Evolutionary conservation across 2,888 invertebrate species (phyloP), one percentile per base, ranked within the genome.

Genomic region (Tinea trinotella): DNA sequence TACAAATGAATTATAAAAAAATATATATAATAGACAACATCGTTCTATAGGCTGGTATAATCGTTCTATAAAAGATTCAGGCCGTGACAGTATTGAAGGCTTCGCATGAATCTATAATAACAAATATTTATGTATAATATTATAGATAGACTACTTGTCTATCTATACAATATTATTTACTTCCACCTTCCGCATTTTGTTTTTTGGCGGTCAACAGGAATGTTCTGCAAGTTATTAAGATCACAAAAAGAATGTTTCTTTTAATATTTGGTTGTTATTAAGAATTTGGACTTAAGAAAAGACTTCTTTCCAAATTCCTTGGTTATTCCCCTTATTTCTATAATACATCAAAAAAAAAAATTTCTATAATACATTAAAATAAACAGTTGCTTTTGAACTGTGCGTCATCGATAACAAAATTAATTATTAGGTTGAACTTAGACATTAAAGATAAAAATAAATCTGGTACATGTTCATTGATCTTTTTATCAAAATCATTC

Each of bases 21-120:
- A n/a, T n/a, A n/a, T n/a, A n/a, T n/a, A n/a, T n/a, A n/a, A n/a
- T n/a, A n/a, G n/a, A n/a, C n/a, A n/a, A n/a, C n/a, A n/a, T n/a
- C n/a, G n/a, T n/a, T n/a, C n/a, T n/a, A n/a, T n/a, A n/a, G n/a
- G 24, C 9, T 24, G 9, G 24, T 24, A 15, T 13, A 40, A 30
- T 4, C n/a, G 40, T n/a, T 12, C 15, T 7, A 40, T 40, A 15
- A 40, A 4, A 13, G 40, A 40, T 40, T 40, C 40, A 40, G 40
- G 6, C 40, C 40, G 40, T 40, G 40, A 40, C 40, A n/a, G 6
- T 40, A 40, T 40, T 40, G 40, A 40, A 40, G 40, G 40, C 13
- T 40, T 40, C 2, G 7, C 7, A 30, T 4, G 30, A n/a, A 30
- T 30, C 30, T 7, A 30, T 7, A 30, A 4, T 10, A n/a, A n/a